Evolutionary conservation across 2,797 vertebrate species (phyloP), one percentile per base, ranked within the genome.

Genomic region (Macrochelys suwanniensis): DNA sequence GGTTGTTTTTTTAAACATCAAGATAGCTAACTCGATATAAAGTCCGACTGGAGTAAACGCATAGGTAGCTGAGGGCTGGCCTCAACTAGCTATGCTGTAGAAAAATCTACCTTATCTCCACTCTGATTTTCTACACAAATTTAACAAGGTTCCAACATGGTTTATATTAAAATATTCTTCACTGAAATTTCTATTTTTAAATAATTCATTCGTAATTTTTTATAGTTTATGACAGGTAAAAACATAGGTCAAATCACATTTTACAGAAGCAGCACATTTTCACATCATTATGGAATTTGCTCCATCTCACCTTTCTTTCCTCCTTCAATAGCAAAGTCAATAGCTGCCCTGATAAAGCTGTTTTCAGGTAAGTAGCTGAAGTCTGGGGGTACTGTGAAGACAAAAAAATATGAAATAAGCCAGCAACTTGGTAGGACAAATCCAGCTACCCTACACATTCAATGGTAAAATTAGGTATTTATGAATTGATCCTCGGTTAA

Each of bases 331-430:
- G 99, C 95, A 95, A 99, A 99, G 90, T 99, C 99, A 71, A 98
- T 93, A 6, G 98, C 96, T 83, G 98, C 98, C 92, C 99, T 98
- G 97, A 99, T 98, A 93, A 99, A 97, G 92, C 99, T 99, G 97
- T 92, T 99, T 97, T 99, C 99, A 54, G 99, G 96, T 90, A 99
- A 98, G 96, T 99, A 99, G 91, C 98, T 98, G 92, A 99, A 99
- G 97, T 99, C 99, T 89, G 98, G 98, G 94, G 99, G 99, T 96
- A 99, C 99, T 99, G 98, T 88, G 85, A 97, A 98, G 94, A 95
- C 45, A 92, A 96, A 95, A 95, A 94, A 53, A 82, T 90, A 56
- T 81, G 86, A 84, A 91, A 95, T 88, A 96, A 91, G 93, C 86
- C 91, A 81, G 89, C 93, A 97, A 96, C 23, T 85, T 61, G 77